Evolutionary conservation across 2,113 vertebrate species (phyloP).

Genomic region (Alaudala cheleensis): DNA sequence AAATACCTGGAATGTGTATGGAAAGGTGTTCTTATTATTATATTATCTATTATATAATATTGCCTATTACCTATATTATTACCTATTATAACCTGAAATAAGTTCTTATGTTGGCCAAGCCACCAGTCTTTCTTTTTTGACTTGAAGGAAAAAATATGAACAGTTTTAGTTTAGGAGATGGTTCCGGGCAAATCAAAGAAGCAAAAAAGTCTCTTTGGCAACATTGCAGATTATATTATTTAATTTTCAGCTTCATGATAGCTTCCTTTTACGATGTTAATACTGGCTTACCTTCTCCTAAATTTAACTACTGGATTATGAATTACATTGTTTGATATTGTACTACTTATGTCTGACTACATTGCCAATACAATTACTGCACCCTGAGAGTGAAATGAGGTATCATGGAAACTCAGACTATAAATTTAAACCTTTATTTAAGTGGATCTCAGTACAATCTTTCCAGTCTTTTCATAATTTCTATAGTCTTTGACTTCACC

Average conservation of each 20-base stretch:
- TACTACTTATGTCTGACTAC: not conserved
- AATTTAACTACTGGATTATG: not conserved
- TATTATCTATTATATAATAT: not conserved
- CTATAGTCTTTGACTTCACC: not conserved
- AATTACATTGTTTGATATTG: not conserved
- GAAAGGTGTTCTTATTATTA: not conserved
- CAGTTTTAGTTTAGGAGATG: not conserved
- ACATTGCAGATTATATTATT: not conserved
- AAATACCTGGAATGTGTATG: not conserved
- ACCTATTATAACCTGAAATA: not conserved
- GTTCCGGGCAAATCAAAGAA: not conserved
- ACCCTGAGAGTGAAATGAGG: not conserved
- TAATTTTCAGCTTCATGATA: not conserved
- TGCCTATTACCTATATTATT: not conserved
- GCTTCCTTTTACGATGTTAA: not conserved
- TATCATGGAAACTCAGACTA: not conserved
- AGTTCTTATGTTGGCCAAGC: not conserved
- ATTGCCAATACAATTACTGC: not conserved
- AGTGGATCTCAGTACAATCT: not conserved
- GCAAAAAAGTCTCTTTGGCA: not conserved
- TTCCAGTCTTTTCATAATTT: not conserved
- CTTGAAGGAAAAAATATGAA: not conserved
- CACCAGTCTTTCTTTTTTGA: not conserved
- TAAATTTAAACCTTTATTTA: not conserved
- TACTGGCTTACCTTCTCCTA: not conserved